phyloP scores from a whole-genome alignment of 2,113 vertebrate genomes.

The Empidonax alnorum region DNA sequence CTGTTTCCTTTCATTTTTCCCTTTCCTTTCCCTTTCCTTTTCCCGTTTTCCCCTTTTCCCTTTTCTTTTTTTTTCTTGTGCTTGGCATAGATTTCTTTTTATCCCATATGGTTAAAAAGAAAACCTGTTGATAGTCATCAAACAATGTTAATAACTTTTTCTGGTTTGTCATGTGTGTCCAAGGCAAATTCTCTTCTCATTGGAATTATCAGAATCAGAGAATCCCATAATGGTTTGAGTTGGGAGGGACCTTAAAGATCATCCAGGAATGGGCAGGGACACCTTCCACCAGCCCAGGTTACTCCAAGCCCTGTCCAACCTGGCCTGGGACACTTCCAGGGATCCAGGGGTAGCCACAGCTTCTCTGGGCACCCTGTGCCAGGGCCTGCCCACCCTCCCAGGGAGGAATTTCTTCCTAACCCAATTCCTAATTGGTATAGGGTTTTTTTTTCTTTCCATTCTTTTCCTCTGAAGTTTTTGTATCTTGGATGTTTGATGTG shows the following conservation, averaged over 20 bases:
- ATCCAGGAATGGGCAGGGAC: neutral
- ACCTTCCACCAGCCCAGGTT: accelerated
- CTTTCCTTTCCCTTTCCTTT: too few species aligned
- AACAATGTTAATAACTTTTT: neutral
- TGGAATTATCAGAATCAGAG: neutral
- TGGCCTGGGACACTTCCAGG: neutral
- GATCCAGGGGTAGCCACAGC: neutral
- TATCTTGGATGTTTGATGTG: neutral
- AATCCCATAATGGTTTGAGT: neutral
- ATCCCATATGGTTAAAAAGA: neutral
- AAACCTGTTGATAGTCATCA: neutral
- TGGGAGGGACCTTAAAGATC: neutral
- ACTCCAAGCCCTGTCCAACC: accelerated
- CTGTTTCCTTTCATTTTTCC: too few species aligned
- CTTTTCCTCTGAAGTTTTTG: neutral
- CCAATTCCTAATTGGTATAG: neutral
- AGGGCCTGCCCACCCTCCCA: neutral
- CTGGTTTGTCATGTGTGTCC: neutral
- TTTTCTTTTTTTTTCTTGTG: accelerated
- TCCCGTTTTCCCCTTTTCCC: too few species aligned
- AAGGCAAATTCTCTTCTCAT: neutral
- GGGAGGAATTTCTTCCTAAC: neutral
- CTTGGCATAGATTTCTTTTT: neutral
- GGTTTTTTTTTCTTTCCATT: neutral
- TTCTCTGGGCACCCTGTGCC: neutral